Percentiles rank a stretch among this genome's conserved stretches.
Evolutionary conservation across 2,888 invertebrate genomes (phyloP).

Genomic region (Dusona sp.): DNA sequence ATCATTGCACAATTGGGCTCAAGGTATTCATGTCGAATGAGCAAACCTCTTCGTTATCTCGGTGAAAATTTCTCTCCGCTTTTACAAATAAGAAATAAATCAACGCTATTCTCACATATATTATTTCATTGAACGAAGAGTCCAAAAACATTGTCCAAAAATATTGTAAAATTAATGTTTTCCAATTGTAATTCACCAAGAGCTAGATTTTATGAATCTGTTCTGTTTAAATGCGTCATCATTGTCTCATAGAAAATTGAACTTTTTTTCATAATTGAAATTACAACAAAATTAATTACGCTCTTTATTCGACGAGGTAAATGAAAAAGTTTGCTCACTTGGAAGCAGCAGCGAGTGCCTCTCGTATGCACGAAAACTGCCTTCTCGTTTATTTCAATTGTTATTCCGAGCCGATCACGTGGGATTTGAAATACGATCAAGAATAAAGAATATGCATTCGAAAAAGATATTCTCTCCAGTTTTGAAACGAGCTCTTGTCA

Average conservation of each 20-base stretch:
- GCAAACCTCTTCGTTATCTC: background rate
- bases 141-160: no score
- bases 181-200: no score
- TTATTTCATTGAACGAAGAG: no score
- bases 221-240: no score
- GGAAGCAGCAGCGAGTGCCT: background rate
- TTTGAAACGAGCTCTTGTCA: slow-evolving; percentile 8
- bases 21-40: slow-evolving; percentile 8
- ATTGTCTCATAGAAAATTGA: no score
- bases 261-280: background rate
- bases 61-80: background rate
- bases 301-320: background rate
- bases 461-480: slow-evolving; percentile 38
- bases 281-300: background rate
- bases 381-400: background rate
- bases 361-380: background rate
- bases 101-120: no score
- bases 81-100: background rate
- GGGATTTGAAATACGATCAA: slow-evolving; percentile 55
- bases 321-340: background rate
- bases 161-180: no score
- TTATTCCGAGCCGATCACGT: slow-evolving; percentile 31
- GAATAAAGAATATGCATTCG: slow-evolving; percentile 61
- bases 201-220: no score
- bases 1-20: slow-evolving; percentile 66